Base-by-base conservation (phyloP, 2,888 invertebrate species). In the Nycteola revayana region DNA sequence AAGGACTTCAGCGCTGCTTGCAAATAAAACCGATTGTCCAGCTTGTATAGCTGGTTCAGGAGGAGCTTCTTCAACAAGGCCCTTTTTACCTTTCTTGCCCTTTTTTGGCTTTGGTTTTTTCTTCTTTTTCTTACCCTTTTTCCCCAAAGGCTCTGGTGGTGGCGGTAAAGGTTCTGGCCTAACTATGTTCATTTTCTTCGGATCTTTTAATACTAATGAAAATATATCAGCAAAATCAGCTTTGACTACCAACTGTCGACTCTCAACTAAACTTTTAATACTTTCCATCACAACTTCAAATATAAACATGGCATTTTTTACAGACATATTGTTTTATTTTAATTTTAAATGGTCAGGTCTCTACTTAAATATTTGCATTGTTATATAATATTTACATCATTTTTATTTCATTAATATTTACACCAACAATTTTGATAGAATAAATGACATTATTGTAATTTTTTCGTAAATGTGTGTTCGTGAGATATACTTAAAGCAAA, bases 141-240 rank as follows among this genome's bases (percentile, higher is more conserved):
- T 85, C 1, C 76, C 76, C 1, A 63, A 58, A 21, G 84, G 82
- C 3, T 72, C 80, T 5, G 82, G 84, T 2, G 88, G 87, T 14
- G 79, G 49, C 1, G 86, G 88, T 7, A 67, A 75, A 1, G 87
- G 87, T 23, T 86, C 86, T 8, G 87, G 87, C 44, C 86, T 86
- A 0, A 76, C 71, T 37, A 87, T 84, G 26, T 84, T 72, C 81
- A 87, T 75, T 50, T 77, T 75, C 46, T 87, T 88, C 3, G 88
- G 87, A 59, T 87, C 87, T 59, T 75, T 85, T 9, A 87, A 47
- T 48, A 86, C 86, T 7, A 87, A 58, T 3, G 88, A 85, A 48
- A 88, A 87, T 50, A 88, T 68, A 45, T 87, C 79, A 2, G 75
- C 81, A 37, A 88, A 88, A 36, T 87, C 86, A 53, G 78, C 77